phyloP scores from a whole-genome alignment of 2,797 vertebrate species.

The Myotis daubentonii region DNA sequence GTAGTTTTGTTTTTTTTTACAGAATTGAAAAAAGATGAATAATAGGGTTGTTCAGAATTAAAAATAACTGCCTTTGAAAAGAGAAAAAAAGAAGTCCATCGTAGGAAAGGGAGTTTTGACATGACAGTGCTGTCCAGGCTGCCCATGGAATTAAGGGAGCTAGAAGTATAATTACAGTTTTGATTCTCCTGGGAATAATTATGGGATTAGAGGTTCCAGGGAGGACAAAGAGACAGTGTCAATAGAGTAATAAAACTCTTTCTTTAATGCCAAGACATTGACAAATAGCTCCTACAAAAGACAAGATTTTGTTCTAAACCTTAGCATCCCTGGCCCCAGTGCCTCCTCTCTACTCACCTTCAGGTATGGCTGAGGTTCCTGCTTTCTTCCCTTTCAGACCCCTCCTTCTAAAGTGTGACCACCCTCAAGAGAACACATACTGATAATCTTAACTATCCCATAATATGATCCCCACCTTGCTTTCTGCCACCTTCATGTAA shows the following conservation, averaged over 20 bases:
- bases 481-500: background rate
- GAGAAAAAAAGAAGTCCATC: background rate
- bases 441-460: background rate
- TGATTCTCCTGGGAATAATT: conserved; percentile 43
- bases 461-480: background rate
- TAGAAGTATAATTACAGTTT: conserved; percentile 50
- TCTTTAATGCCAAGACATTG: conserved; percentile 20
- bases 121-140: background rate
- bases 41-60: background rate
- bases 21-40: conserved; percentile 47
- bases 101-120: background rate
- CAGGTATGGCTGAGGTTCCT: background rate
- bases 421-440: background rate
- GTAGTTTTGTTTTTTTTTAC: background rate
- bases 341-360: background rate
- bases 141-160: background rate
- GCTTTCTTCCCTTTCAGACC: background rate
- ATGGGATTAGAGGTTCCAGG: conserved; percentile 46
- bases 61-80: background rate
- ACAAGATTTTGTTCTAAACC: conserved; percentile 8
- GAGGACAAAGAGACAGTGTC: conserved; percentile 57
- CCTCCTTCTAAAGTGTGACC: background rate
- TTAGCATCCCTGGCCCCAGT: background rate
- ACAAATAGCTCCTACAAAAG: conserved; percentile 4
- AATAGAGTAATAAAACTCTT: conserved; percentile 40